Evolutionary conservation across 1,140 invertebrate genomes (phyloP), one percentile per base, ranked within the genome.

Genomic region (Sminthurinus signatus): DNA sequence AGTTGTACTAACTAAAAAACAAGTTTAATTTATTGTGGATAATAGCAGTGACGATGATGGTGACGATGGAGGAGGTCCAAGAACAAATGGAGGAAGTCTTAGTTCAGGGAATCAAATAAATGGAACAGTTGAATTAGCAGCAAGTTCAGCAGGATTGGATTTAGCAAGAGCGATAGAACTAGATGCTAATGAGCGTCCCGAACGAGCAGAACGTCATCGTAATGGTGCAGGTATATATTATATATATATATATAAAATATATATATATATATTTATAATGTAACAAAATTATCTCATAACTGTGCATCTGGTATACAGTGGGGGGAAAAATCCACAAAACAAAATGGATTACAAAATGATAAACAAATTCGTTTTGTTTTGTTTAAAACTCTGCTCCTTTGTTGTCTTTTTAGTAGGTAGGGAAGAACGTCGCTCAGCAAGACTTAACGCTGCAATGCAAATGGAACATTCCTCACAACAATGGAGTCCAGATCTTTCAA

Each of bases 91-190:
- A 28, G 65, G 57, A 46, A 61, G 60, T 3, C 39, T 52, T 2
- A 39, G 42, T 42, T 28, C 44, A 5, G 55, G 55, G 21, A 65
- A 64, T 51, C 66, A 36, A 31, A 27, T 62, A 43, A 63, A 51
- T 54, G 62, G 78, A n/a, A 80, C 80, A 23, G 71, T 93, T 27
- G 91, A 93, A 74, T 91, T 93, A 76, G 87, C 86, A 42, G 88
- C 91, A 1, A 56, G 5, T 19, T 87, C 90, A 51, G 93, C 92
- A 78, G 90, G 89, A 0, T 90, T 90, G 8, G 85, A 86, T 74
- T 91, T 93, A 75, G 88, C 92, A 14, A 91, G 89, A 12, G 90
- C 91, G 8, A 80, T 89, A 55, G 89, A 89, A 76, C 82, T 91
- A 63, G 85, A 89, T 72, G 93, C 92, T 75, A 84, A n/a, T 1